Conservation (phyloP, 2,113 vertebrate species). For the Syngnathus floridae region DNA sequence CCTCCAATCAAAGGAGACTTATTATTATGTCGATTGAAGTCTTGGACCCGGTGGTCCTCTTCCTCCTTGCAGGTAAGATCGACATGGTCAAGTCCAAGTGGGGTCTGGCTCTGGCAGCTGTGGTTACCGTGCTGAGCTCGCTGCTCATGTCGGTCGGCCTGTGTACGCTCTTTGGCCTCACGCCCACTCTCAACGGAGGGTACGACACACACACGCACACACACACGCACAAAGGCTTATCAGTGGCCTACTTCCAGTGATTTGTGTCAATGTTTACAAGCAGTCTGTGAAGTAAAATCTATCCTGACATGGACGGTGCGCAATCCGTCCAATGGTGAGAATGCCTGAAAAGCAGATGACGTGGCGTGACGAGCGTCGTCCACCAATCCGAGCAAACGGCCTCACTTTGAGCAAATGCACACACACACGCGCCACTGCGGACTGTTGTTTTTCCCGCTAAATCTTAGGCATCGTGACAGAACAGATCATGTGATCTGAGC, state of each 20-base stretch:
- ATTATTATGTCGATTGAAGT: no score
- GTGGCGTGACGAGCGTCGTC: constrained; percentile 46
- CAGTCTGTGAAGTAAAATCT: not conserved
- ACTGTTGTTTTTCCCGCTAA: constrained; percentile 24
- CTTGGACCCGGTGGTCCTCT: no score
- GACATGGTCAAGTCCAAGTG: constrained; percentile 99
- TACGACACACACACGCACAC: constrained; percentile 55
- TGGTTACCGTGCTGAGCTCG: constrained; percentile 96
- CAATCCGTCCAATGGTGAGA: constrained; percentile 39
- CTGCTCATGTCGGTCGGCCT: constrained; percentile 97
- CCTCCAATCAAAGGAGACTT: not conserved
- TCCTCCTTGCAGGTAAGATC: constrained; percentile 80
- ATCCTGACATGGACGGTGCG: constrained; percentile 8
- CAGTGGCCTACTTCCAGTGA: constrained; percentile 16
- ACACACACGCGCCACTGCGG: constrained; percentile 13
- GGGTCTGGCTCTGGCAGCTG: constrained; percentile 92
- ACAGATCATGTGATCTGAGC: not conserved
- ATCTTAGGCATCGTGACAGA: not conserved
- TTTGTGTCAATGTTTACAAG: constrained; percentile 39
- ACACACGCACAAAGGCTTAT: not conserved
- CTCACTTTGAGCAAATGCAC: constrained; percentile 4
- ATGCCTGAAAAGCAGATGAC: constrained; percentile 16
- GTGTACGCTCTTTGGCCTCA: constrained; percentile 93
- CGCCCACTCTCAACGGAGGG: constrained; percentile 96
- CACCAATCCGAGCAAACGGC: constrained; percentile 20